A percentile compares a stretch with the other conserved stretches of the same genome.
These are phyloP conservation scores for Belonocnema kinseyi DNA, from an alignment of 1,140 invertebrate species.

Conservation along the genomic window DNA sequence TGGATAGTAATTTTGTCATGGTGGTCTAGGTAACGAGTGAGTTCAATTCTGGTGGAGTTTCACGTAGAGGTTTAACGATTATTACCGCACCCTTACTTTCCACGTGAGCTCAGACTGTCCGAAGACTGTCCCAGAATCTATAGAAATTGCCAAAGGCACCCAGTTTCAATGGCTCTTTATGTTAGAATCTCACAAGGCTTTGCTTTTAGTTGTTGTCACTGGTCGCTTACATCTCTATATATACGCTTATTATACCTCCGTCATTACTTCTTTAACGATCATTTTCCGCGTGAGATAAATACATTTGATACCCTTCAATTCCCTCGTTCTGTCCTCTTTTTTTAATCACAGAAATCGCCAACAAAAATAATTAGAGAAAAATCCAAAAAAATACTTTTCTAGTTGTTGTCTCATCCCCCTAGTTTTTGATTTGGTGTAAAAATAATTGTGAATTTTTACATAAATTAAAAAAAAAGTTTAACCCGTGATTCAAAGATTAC, in stretches of 20 bases:
- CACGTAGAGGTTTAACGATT: slow-evolving; percentile 40
- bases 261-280: slow-evolving; percentile 12
- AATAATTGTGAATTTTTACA: no score
- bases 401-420: no score
- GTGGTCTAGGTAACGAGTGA: slow-evolving; percentile 5
- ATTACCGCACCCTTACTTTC: slow-evolving; percentile 44
- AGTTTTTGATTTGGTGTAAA: no score
- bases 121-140: neutral
- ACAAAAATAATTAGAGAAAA: no score
- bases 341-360: no score
- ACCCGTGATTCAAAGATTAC: no score
- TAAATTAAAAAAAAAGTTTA: no score
- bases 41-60: slow-evolving; percentile 20
- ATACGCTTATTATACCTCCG: slow-evolving; percentile 16
- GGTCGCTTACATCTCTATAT: slow-evolving; percentile 38
- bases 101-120: slow-evolving; percentile 43
- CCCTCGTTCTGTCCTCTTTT: neutral
- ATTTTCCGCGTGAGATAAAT: slow-evolving; percentile 3
- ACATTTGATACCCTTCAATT: neutral
- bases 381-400: no score
- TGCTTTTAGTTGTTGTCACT: slow-evolving; percentile 37
- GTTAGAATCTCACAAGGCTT: slow-evolving; percentile 40
- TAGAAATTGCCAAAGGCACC: slow-evolving; percentile 32
- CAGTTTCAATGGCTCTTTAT: slow-evolving; percentile 40
- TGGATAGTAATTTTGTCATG: neutral